Evolutionary conservation across 2,888 invertebrate genomes (phyloP).

Genomic region (Pemphredon lugubris): DNA sequence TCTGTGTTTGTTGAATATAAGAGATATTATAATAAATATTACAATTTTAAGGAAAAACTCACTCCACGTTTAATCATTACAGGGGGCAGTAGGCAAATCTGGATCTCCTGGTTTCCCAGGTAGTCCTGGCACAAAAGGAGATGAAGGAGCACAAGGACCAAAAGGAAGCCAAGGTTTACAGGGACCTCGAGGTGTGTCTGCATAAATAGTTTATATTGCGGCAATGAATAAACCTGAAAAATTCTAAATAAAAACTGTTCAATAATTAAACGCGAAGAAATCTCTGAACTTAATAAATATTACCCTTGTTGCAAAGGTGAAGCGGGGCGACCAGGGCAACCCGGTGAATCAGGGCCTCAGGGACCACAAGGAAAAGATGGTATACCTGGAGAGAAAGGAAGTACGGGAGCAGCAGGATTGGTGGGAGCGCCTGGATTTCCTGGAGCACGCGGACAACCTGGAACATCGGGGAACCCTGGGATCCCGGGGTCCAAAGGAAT

Average conservation of each 20-base stretch:
- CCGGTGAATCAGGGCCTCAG: slow-evolving; percentile 89
- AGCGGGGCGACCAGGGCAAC: slow-evolving; percentile 89
- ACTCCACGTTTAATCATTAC: no score
- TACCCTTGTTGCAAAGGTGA: slow-evolving; percentile 82
- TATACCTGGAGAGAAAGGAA: slow-evolving; percentile 90
- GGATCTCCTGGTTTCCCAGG: slow-evolving; percentile 94
- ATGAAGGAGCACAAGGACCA: slow-evolving; percentile 88
- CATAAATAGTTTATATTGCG: not conserved
- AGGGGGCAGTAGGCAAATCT: slow-evolving; percentile 91
- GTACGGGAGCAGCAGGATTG: slow-evolving; percentile 87
- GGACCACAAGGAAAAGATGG: slow-evolving; percentile 92
- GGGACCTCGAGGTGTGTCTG: slow-evolving; percentile 86
- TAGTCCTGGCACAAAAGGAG: slow-evolving; percentile 90
- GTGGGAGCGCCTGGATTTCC: slow-evolving; percentile 92
- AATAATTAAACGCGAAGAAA: no score
- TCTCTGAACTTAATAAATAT: no score
- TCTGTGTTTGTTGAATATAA: no score
- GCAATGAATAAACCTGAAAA: not conserved
- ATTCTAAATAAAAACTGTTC: no score
- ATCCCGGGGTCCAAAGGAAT: slow-evolving; percentile 89
- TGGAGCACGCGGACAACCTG: slow-evolving; percentile 90
- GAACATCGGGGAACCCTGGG: slow-evolving; percentile 88
- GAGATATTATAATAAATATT: no score
- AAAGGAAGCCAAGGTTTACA: slow-evolving; percentile 92
- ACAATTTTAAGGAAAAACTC: no score